Evolutionary conservation across 2,113 vertebrate species (phyloP), one percentile per base, ranked within the genome.

Genomic region (Bostrychus sinensis): DNA sequence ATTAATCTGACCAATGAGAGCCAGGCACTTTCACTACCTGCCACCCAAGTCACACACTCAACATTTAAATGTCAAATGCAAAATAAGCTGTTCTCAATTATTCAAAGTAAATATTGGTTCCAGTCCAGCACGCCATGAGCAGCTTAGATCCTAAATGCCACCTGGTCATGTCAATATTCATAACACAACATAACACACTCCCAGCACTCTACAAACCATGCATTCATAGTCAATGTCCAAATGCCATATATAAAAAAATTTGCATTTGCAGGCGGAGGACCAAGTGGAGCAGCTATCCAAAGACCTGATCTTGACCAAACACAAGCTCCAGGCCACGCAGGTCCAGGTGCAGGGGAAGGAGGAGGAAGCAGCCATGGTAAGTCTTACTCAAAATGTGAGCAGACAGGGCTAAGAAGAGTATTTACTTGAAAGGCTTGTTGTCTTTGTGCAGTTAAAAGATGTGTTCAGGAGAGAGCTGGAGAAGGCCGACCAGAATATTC

Each of bases 391-490:
- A 8, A 50, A 50, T 26, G 23, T 3, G 23, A 5, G 6, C 4
- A 8, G 6, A 50, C 12, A 0, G 2, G 13, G 9, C 9, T 45
- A 20, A 12, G 19, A 46, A 23, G 9, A 22, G 7, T 19, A 7
- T 19, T n/a, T 43, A 10, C n/a, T 7, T 20, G n/a, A 19, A 19
- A 10, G 12, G 16, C 72, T 32, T n/a, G 10, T 30, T 38, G n/a
- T 67, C 25, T 12, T 43, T 58, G 17, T 14, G 5, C 43, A 98
- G 96, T 77, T 97, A 17, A 98, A 97, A 82, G 94, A 96, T 45
- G 88, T 96, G 67, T 93, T 96, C 76, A 90, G 93, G 65, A 95
- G 92, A 77, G 94, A 97, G 77, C 81, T 97, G 66, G 94, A 97
- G 80, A 95, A 95, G 75, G 92, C 95, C 5, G 95, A 97, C 75